These are phyloP conservation scores for Drosophila erecta DNA, from an alignment of 1,140 invertebrate genomes.

Conservation along the genomic window DNA sequence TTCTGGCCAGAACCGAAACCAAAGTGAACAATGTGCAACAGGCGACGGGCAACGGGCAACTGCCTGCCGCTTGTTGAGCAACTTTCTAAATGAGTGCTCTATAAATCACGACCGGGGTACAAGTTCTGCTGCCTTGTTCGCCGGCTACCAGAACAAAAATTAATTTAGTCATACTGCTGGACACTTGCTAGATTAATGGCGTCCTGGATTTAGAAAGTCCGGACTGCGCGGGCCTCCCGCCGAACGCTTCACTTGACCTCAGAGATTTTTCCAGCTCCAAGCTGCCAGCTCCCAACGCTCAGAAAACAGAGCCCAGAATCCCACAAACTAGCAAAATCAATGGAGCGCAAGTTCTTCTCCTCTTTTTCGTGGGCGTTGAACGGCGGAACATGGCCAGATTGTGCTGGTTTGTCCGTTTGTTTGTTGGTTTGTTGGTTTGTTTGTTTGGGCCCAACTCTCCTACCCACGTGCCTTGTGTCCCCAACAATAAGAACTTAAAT, in stretches of 20 bases:
- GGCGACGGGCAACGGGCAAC: constrained; percentile 15
- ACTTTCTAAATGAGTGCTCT: constrained; percentile 83
- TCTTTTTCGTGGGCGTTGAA: constrained; percentile 37
- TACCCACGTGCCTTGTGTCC: constrained; percentile 68
- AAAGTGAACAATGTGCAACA: constrained; percentile 31
- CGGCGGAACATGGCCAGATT: constrained; percentile 35
- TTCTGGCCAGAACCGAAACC: constrained; percentile 17
- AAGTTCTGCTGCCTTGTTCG: constrained; percentile 63
- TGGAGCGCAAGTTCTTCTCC: constrained; percentile 55
- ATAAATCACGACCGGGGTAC: constrained; percentile 78
- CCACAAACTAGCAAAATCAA: constrained; percentile 53
- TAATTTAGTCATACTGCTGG: constrained; percentile 80
- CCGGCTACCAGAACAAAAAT: constrained; percentile 78
- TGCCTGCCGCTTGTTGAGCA: constrained; percentile 64
- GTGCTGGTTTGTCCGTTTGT: constrained; percentile 16
- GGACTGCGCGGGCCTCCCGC: constrained; percentile 14
- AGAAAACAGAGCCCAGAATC: background rate
- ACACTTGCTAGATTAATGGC: constrained; percentile 79
- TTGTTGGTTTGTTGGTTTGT: constrained; percentile 12
- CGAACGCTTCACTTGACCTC: constrained; percentile 33
- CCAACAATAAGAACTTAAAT: constrained; percentile 80
- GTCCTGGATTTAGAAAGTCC: constrained; percentile 73
- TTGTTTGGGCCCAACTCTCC: constrained; percentile 18
- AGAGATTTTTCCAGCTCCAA: background rate
- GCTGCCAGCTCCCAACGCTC: background rate